Evolutionary conservation across 2,113 vertebrate genomes (phyloP), one percentile per base, ranked within the genome.

Genomic region (Lycaon pictus): DNA sequence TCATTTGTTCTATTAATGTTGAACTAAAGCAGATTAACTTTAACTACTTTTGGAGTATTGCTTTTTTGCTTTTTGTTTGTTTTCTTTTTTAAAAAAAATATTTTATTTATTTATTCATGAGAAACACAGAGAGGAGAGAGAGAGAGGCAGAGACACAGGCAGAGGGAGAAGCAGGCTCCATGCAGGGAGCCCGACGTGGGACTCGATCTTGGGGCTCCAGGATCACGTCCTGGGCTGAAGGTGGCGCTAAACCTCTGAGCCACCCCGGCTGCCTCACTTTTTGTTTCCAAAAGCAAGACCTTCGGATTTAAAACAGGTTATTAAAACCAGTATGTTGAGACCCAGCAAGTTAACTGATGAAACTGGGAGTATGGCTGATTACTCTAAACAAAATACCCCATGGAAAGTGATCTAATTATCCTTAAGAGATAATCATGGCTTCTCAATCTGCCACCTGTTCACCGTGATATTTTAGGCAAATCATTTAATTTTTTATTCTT

Each of bases 41-140:
- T 55, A 95, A 95, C 58, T 56, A 51, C 15, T 87, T 89, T 84
- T n/a, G 94, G 35, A 63, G 51, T 81, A 71, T 29, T 87, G 76
- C 12, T 5, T 37, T 35, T 60, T 16, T 23, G 12, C 5, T 2
- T 19, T 65, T 65, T 20, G 43, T 58, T 62, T 23, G 37, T 72
- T 43, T 77, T 58, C 43, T 43, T 43, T 43, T 43, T 43, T 7
- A 0, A 7, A 43, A 43, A 43, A 43, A 43, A 43, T 6, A 43
- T 43, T 43, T 43, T 43, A 43, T 43, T 43, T 43, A 43, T 43
- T 43, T 43, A 43, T 43, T 43, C 43, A 43, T 43, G 43, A 43
- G 43, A 43, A 43, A 43, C 43, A 43, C 43, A 43, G 43, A 43
- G 43, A 43, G 43, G 43, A 43, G 43, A 43, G 43, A 43, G 43